Conservation (phyloP, 2,888 invertebrate species). For the Polyploca ridens region DNA sequence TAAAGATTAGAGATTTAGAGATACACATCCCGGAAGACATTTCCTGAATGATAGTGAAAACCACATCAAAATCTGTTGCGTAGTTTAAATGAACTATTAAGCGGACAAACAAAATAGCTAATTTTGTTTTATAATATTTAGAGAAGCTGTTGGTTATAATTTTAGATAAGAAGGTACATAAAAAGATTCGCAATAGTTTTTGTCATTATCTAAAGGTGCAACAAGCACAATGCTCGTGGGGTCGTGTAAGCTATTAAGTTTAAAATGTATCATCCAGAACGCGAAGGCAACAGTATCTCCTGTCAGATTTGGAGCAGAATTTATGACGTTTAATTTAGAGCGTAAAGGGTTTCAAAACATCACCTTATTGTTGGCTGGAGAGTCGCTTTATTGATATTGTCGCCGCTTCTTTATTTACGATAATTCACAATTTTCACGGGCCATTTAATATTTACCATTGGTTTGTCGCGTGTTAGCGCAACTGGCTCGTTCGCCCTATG, state of each 20-base stretch:
- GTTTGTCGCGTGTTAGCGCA: slow-evolving; percentile 41
- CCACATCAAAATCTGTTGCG: too few relatives aligned
- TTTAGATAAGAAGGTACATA: too few relatives aligned
- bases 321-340: slow-evolving; percentile 56
- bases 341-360: slow-evolving; percentile 52
- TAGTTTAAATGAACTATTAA: too few relatives aligned
- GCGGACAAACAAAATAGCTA: too few relatives aligned
- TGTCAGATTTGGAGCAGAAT: slow-evolving; percentile 52
- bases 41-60: too few relatives aligned
- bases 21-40: too few relatives aligned
- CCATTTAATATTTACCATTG: slow-evolving; percentile 62
- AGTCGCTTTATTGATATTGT: slow-evolving; percentile 53
- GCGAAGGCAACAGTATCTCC: slow-evolving; percentile 8
- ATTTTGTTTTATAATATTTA: too few relatives aligned
- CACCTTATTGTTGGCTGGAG: slow-evolving; percentile 53
- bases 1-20: too few relatives aligned
- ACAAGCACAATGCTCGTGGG: not conserved
- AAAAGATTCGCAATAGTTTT: not conserved
- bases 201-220: not conserved
- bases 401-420: slow-evolving; percentile 65
- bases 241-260: not conserved
- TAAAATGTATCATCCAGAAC: not conserved
- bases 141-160: too few relatives aligned
- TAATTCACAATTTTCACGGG: slow-evolving; percentile 67
- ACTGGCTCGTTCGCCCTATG: not conserved